phyloP scores from a whole-genome alignment of 2,888 invertebrate genomes.

The Mycalesis mineus region DNA sequence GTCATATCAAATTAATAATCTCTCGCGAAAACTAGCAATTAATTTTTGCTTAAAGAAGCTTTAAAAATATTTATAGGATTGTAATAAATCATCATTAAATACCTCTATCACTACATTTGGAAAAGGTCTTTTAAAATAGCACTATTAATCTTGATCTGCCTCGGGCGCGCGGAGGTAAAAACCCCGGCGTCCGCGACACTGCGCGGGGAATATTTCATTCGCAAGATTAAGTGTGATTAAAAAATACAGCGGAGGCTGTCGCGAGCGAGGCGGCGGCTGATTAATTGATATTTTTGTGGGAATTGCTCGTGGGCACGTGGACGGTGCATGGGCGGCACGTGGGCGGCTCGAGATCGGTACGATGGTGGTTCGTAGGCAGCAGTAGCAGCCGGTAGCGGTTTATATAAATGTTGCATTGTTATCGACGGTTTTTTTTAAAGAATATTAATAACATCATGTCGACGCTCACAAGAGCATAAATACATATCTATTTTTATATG shows the following conservation, averaged over 20 bases:
- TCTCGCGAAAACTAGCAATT: no score
- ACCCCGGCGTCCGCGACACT: background rate
- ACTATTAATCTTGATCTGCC: background rate
- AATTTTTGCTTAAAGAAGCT: no score
- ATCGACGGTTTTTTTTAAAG: no score
- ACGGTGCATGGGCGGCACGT: background rate
- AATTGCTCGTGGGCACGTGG: background rate
- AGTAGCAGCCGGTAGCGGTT: background rate
- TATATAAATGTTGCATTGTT: background rate
- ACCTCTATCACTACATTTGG: background rate
- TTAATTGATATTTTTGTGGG: background rate
- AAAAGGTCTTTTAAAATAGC: background rate
- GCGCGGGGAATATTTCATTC: background rate
- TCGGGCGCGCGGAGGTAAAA: background rate
- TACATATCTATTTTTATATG: no score
- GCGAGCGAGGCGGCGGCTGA: background rate
- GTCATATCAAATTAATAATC: no score
- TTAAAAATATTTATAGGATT: no score
- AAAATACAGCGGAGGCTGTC: conserved; percentile 1
- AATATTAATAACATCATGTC: no score
- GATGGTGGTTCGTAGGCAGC: background rate
- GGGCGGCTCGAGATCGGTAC: background rate
- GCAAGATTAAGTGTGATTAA: conserved; percentile 11
- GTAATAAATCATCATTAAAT: background rate
- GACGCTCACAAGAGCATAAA: background rate